Conservation (phyloP, 2,797 vertebrate genomes). For the Epinephelus coioides region DNA sequence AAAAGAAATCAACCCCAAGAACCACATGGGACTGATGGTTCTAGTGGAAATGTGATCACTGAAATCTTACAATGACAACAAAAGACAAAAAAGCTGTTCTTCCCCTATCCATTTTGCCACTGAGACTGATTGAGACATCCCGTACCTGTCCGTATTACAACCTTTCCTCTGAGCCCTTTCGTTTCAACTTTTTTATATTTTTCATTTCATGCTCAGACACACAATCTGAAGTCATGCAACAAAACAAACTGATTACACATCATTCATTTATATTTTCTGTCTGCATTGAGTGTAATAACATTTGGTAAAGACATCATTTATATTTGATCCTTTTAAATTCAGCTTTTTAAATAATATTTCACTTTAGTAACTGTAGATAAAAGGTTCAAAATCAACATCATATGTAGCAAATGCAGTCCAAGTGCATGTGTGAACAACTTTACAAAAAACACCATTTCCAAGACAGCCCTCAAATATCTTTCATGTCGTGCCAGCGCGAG, state of each 20-base stretch:
- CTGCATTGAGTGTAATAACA: neutral
- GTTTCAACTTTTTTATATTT: neutral
- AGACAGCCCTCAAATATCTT: conserved; percentile 55
- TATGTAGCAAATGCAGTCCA: conserved; percentile 22
- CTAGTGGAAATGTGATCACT: conserved; percentile 50
- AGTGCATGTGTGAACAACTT: conserved; percentile 47
- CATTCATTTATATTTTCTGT: neutral
- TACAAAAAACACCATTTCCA: conserved; percentile 50
- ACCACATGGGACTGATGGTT: conserved; percentile 32
- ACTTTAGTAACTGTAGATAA: conserved; percentile 5
- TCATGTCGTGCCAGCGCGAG: conserved; percentile 68
- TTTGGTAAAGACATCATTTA: neutral
- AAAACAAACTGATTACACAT: neutral
- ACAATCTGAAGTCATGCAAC: neutral
- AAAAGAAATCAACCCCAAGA: conserved; percentile 54
- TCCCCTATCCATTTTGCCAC: neutral
- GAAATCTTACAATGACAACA: conserved; percentile 51
- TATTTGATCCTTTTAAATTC: conserved; percentile 12
- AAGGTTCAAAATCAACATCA: conserved; percentile 26
- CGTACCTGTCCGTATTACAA: neutral
- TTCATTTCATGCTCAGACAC: neutral
- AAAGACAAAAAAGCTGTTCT: neutral
- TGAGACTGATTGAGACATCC: neutral
- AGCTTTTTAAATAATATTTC: neutral
- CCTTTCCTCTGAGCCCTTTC: neutral